These are phyloP conservation scores for Leptinotarsa lineolata DNA, from an alignment of 1,140 invertebrate species.

Conservation along the genomic window DNA sequence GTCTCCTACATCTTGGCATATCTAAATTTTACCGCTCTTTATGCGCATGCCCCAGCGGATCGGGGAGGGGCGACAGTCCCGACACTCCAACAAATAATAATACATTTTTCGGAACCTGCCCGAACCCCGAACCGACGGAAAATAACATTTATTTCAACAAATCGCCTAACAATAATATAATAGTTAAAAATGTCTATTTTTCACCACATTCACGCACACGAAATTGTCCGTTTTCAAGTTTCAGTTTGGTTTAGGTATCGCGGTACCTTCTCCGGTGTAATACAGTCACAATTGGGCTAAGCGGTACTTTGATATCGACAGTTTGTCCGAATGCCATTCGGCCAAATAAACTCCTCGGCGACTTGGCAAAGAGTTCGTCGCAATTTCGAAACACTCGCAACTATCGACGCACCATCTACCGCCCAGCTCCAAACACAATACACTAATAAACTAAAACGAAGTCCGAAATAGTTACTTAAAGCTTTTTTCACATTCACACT, in stretches of 20 bases:
- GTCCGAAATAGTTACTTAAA: conserved; percentile 33
- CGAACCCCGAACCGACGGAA: conserved; percentile 23
- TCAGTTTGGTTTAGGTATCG: conserved; percentile 27
- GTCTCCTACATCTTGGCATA: conserved; percentile 21
- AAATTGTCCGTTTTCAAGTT: conserved; percentile 24
- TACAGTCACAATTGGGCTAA: conserved; percentile 9
- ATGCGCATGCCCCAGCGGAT: conserved; percentile 16
- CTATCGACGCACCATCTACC: not conserved
- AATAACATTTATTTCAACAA: conserved; percentile 54
- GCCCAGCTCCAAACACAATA: conserved; percentile 12
- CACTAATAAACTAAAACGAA: conserved; percentile 27
- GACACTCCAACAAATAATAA: conserved; percentile 45
- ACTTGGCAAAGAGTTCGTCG: no score
- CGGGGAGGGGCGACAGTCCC: conserved; percentile 28
- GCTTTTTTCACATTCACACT: conserved; percentile 50
- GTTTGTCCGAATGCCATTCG: no score
- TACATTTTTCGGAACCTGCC: conserved; percentile 37
- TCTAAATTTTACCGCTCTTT: conserved; percentile 33
- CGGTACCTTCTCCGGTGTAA: conserved; percentile 14
- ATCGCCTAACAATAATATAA: conserved; percentile 57
- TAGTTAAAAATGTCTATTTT: conserved; percentile 50
- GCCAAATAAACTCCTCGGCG: no score
- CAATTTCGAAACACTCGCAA: no score
- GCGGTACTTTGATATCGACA: conserved; percentile 9
- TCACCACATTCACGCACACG: conserved; percentile 45